A percentile compares a stretch with the other conserved stretches of the same genome.
phyloP scores from a whole-genome alignment of 2,888 invertebrate species.

The Cerastoderma edule region DNA sequence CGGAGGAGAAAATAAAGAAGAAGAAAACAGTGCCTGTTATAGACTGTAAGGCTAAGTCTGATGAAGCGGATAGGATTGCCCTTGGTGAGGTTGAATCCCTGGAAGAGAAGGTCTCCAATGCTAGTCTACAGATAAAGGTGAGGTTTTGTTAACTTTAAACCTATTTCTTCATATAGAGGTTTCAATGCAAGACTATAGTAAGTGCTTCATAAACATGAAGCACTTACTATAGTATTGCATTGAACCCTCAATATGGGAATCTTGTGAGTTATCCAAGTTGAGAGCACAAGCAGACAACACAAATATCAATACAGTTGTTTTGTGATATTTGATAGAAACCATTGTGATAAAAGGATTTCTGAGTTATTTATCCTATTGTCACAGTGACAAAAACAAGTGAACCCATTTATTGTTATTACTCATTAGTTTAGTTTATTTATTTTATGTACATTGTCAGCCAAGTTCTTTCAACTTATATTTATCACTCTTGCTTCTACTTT shows the following conservation, averaged over 20 bases:
- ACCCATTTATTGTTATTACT: too few relatives aligned
- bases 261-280: too few relatives aligned
- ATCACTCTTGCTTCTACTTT: too few relatives aligned
- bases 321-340: too few relatives aligned
- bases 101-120: constrained; percentile 81
- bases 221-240: too few relatives aligned
- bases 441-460: too few relatives aligned
- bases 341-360: not conserved
- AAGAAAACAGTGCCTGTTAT: constrained; percentile 87
- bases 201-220: not conserved
- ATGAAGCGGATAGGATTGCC: constrained; percentile 92
- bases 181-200: not conserved
- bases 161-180: not conserved
- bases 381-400: too few relatives aligned
- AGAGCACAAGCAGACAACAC: too few relatives aligned
- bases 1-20: constrained; percentile 50
- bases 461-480: too few relatives aligned
- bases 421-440: not conserved
- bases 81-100: constrained; percentile 86
- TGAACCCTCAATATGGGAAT: too few relatives aligned
- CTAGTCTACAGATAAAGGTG: constrained; percentile 82
- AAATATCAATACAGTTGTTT: too few relatives aligned
- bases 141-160: constrained; percentile 17
- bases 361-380: not conserved
- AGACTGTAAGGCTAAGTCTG: constrained; percentile 84